Conservation (phyloP, 2,113 vertebrate genomes). For the Rhea americana region DNA sequence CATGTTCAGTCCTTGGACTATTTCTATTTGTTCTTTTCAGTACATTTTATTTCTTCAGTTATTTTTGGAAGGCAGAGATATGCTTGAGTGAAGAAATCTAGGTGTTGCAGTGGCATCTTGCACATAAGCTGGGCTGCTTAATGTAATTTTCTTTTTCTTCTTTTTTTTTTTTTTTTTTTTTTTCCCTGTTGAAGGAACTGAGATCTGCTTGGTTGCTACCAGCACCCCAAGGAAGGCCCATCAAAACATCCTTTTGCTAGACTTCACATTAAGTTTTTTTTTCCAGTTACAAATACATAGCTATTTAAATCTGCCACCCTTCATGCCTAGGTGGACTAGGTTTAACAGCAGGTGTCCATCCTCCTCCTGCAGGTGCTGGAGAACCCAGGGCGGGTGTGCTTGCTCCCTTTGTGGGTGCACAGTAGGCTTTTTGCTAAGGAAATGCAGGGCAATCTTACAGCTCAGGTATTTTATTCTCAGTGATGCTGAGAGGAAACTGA, state of each 20-base stretch:
- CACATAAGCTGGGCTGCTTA: background rate
- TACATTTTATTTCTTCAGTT: background rate
- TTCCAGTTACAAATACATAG: background rate
- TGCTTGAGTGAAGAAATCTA: background rate
- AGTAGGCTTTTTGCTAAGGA: background rate
- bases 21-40: background rate
- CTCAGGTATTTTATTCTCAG: background rate
- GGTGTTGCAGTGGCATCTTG: background rate
- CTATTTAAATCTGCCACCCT: background rate
- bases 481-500: background rate
- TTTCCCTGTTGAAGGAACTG: background rate
- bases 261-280: background rate
- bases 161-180: background rate
- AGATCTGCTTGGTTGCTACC: background rate
- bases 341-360: background rate
- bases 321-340: background rate
- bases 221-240: background rate
- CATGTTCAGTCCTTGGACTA: background rate
- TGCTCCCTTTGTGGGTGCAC: background rate
- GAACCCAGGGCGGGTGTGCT: background rate
- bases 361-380: background rate
- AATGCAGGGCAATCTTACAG: background rate
- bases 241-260: background rate
- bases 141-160: background rate
- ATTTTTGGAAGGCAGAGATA: background rate